Conservation (phyloP, 2,888 invertebrate species). For the Metalampra italica region DNA sequence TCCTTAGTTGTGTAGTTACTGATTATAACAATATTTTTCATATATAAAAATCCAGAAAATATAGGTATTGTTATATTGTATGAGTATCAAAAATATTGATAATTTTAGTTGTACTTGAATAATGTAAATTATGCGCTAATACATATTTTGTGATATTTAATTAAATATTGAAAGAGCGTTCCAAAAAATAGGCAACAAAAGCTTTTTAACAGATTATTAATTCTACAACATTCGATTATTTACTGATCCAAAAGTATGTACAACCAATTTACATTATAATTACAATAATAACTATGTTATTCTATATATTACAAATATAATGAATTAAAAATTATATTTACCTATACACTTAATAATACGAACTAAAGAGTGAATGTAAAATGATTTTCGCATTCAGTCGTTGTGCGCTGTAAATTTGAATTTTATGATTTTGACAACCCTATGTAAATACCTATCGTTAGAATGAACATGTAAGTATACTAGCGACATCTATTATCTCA, state of each 20-base stretch:
- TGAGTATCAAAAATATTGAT: conserved; percentile 4
- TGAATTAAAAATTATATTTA: conserved; percentile 2
- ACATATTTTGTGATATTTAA: no score
- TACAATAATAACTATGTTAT: conserved; percentile 25
- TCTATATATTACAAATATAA: background rate
- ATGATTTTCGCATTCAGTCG: conserved; percentile 14
- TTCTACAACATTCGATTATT: conserved; percentile 33
- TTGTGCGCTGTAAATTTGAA: background rate
- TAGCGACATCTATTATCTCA: conserved; percentile 28
- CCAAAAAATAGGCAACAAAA: background rate
- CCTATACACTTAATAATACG: conserved; percentile 16
- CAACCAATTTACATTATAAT: conserved; percentile 70
- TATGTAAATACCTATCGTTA: conserved; percentile 1
- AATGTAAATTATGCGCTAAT: no score
- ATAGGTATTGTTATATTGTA: conserved; percentile 7
- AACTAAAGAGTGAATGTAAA: conserved; percentile 22
- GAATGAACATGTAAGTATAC: conserved; percentile 15
- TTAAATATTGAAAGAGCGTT: no score
- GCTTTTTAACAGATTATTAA: conserved; percentile 5
- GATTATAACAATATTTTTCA: no score
- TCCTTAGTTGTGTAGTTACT: no score
- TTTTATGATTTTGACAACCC: background rate
- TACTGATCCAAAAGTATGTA: conserved; percentile 60
- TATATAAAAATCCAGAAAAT: conserved; percentile 3
- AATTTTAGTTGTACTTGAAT: no score